Evolutionary conservation across 2,888 invertebrate genomes (phyloP).

Genomic region (Polyploca ridens): DNA sequence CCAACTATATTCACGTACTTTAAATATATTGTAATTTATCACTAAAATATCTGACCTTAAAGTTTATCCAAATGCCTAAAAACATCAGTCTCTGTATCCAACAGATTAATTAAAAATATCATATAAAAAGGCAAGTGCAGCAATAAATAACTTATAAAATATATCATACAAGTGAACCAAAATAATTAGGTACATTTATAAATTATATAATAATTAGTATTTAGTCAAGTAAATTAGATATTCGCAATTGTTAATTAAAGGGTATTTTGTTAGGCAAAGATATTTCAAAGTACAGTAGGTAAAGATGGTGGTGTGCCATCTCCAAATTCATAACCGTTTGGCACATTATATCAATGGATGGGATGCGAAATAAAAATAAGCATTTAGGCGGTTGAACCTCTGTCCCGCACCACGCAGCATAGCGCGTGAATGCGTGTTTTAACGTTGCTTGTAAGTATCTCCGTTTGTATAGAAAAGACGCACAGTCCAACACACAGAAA

Average conservation of each 20-base stretch:
- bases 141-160: constrained; percentile 37
- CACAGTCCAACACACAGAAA: too few species aligned
- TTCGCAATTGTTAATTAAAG: not conserved
- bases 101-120: not conserved
- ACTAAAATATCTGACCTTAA: too few species aligned
- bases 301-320: not conserved
- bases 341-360: too few species aligned
- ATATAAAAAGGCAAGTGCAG: constrained; percentile 37
- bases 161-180: constrained; percentile 13
- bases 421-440: too few species aligned
- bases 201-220: not conserved
- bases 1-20: not conserved
- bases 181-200: constrained; percentile 18
- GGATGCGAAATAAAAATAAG: too few species aligned
- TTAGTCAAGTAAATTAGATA: not conserved
- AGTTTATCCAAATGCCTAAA: too few species aligned
- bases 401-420: too few species aligned
- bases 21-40: not conserved
- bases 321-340: too few species aligned
- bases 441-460: too few species aligned
- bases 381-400: too few species aligned
- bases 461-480: too few species aligned
- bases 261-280: not conserved
- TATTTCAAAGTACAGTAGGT: constrained; percentile 1
- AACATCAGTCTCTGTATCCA: constrained; percentile 6